phyloP scores from a whole-genome alignment of 2,113 vertebrate genomes.

The Hirundichthys speculiger region DNA sequence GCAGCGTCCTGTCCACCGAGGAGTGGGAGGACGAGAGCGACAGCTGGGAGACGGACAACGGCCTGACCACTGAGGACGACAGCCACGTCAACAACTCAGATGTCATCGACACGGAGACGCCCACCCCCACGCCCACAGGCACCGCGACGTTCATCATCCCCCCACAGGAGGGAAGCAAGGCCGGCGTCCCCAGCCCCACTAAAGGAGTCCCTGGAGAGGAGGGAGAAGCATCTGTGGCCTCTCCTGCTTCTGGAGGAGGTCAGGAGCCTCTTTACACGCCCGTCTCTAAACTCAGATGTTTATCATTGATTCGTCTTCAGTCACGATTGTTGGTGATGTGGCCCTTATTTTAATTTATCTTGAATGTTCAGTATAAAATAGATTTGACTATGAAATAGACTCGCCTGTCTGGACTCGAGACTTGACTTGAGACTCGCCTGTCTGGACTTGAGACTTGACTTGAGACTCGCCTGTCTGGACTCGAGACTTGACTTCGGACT shows the following conservation, averaged over 20 bases:
- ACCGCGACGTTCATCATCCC: slow-evolving; percentile 65
- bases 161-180: slow-evolving; percentile 78
- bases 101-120: slow-evolving; percentile 43
- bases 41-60: slow-evolving; percentile 99
- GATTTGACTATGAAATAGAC: no score
- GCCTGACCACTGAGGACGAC: slow-evolving; percentile 91
- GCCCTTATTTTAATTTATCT: no score
- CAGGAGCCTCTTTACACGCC: slow-evolving; percentile 13
- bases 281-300: no score
- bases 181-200: slow-evolving; percentile 74
- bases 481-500: no score
- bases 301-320: no score
- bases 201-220: slow-evolving; percentile 63
- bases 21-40: slow-evolving; percentile 99
- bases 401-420: no score
- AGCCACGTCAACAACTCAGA: slow-evolving; percentile 82
- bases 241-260: slow-evolving; percentile 83
- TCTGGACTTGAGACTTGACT: no score
- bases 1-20: slow-evolving; percentile 93
- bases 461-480: no score
- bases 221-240: slow-evolving; percentile 68
- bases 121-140: slow-evolving; percentile 60
- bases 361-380: no score
- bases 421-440: no score
- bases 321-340: no score